These are phyloP conservation scores for Pithys albifrons DNA, from an alignment of 2,113 vertebrate species.

Conservation along the genomic window DNA sequence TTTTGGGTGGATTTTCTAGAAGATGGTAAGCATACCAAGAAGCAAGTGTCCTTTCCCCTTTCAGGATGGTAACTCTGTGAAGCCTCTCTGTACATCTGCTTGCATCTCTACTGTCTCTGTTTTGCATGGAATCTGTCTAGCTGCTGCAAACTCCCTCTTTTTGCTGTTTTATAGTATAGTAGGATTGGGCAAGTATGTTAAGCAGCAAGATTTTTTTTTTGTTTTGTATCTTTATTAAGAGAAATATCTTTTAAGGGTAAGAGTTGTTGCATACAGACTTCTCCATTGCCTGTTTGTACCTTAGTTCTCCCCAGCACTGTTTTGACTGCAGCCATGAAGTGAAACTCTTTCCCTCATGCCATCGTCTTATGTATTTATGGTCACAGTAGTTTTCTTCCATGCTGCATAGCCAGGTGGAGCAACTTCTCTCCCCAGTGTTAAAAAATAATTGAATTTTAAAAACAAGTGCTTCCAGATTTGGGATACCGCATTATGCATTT, in stretches of 20 bases:
- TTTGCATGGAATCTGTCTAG: background rate
- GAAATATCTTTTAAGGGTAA: background rate
- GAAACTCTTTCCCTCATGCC: background rate
- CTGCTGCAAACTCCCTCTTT: background rate
- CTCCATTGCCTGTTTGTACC: background rate
- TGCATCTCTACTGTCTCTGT: background rate
- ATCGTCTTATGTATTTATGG: background rate
- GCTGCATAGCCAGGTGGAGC: background rate
- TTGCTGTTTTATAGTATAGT: background rate
- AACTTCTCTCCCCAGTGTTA: background rate
- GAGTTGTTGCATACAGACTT: background rate
- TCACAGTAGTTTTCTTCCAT: background rate
- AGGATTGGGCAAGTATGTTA: background rate
- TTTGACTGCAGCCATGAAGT: background rate
- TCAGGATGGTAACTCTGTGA: background rate
- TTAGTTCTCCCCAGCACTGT: background rate
- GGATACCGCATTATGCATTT: accelerated
- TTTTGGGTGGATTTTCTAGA: background rate
- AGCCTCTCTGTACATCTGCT: background rate
- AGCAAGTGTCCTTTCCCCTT: background rate
- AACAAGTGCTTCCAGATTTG: background rate
- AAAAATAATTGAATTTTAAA: background rate
- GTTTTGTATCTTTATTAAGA: background rate
- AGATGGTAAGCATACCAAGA: background rate
- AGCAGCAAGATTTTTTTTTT: background rate